These are phyloP conservation scores for Sinopyrophorus schimmeli DNA, from an alignment of 2,888 invertebrate genomes.

Conservation along the genomic window DNA sequence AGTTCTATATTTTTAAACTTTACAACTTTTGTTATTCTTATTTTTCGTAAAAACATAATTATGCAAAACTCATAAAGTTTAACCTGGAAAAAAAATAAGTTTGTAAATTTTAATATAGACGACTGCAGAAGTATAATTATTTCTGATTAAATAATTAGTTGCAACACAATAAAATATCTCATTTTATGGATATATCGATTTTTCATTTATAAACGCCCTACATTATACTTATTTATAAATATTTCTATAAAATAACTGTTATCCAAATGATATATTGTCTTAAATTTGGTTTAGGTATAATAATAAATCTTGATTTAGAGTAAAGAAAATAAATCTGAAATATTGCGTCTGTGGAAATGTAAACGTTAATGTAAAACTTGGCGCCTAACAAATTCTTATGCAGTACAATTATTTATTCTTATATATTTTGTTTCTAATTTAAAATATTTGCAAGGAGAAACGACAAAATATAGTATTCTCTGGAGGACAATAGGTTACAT, in stretches of 20 bases:
- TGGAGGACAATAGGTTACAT: constrained; percentile 27
- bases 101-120: too few species aligned
- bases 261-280: constrained; percentile 6
- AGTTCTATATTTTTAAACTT: too few species aligned
- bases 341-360: constrained; percentile 5
- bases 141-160: background rate
- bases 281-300: constrained; percentile 10
- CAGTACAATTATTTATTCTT: too few species aligned
- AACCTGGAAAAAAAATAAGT: background rate
- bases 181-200: too few species aligned
- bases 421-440: too few species aligned
- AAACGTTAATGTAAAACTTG: background rate
- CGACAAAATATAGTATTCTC: constrained; percentile 21
- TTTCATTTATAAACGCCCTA: too few species aligned
- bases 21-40: too few species aligned
- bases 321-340: constrained; percentile 14
- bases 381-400: constrained; percentile 11
- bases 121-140: background rate
- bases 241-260: constrained; percentile 5
- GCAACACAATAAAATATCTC: too few species aligned
- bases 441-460: constrained; percentile 17
- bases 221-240: too few species aligned
- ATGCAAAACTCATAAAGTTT: too few species aligned
- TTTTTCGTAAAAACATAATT: too few species aligned
- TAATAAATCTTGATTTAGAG: constrained; percentile 10